These are phyloP conservation scores for Clepsis dumicolana DNA, from an alignment of 2,888 invertebrate species.

Conservation along the genomic window DNA sequence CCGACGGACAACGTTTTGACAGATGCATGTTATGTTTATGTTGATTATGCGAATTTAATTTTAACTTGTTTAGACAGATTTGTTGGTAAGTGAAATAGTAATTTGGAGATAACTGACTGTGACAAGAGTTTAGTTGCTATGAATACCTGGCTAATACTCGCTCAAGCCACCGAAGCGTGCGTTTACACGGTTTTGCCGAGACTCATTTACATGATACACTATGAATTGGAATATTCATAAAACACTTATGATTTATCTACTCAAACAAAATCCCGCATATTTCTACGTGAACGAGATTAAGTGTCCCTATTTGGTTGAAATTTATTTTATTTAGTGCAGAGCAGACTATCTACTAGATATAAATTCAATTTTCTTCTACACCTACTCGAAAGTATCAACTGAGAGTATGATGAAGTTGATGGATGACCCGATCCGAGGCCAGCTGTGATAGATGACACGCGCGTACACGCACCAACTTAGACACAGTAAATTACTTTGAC, in stretches of 20 bases:
- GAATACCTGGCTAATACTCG: constrained; percentile 26
- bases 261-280: neutral
- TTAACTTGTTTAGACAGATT: constrained; percentile 15
- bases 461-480: constrained; percentile 48
- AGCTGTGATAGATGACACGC: constrained; percentile 62
- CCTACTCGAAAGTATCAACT: constrained; percentile 43
- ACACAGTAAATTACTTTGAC: constrained; percentile 33
- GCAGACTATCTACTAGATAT: constrained; percentile 24
- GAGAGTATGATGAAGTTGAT: constrained; percentile 52
- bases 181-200: constrained; percentile 22
- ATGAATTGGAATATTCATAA: constrained; percentile 10
- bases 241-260: constrained; percentile 6
- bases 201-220: constrained; percentile 24
- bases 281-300: neutral
- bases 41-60: constrained; percentile 27
- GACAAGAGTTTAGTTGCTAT: constrained; percentile 31
- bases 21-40: constrained; percentile 24
- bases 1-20: constrained; percentile 20
- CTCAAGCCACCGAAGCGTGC: constrained; percentile 18
- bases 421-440: constrained; percentile 59
- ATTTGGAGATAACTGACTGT: constrained; percentile 27
- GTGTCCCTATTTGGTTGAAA: neutral
- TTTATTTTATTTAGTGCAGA: neutral
- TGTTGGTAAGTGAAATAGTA: constrained; percentile 26
- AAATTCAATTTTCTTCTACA: constrained; percentile 59